Evolutionary conservation across 30 jellyfish, hydroid and myxozoan species (phyloP).

Genomic region (Phacellophora camtschatica): DNA sequence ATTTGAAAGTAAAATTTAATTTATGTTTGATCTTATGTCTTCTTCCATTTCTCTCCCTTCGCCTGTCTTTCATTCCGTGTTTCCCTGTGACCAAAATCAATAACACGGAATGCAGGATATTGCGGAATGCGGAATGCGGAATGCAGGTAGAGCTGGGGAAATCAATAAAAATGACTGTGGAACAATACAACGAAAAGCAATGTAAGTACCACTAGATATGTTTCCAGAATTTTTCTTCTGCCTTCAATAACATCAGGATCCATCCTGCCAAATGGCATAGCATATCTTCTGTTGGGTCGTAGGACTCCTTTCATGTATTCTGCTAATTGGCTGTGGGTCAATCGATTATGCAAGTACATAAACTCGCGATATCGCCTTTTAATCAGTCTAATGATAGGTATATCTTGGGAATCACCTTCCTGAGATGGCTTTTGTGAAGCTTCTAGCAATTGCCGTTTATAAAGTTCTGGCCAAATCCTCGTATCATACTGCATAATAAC

Average conservation of each 20-base stretch:
- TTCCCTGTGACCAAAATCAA: too few species aligned
- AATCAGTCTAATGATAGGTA: constrained; percentile 87
- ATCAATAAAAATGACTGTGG: background rate
- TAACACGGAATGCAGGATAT: too few species aligned
- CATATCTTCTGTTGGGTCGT: constrained; percentile 91
- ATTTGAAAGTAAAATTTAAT: too few species aligned
- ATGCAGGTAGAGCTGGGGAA: background rate
- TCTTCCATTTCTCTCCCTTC: too few species aligned
- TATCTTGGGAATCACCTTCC: constrained; percentile 17
- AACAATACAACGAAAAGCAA: background rate
- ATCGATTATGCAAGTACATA: constrained; percentile 86
- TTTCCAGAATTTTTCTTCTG: constrained; percentile 86
- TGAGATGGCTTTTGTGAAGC: constrained; percentile 43
- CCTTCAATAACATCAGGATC: constrained; percentile 98
- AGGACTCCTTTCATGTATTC: constrained; percentile 83
- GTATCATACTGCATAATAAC: constrained; percentile 71
- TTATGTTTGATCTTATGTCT: too few species aligned
- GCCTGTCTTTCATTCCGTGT: too few species aligned
- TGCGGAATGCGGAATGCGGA: too few species aligned
- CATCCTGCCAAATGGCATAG: constrained; percentile 98
- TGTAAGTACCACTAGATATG: constrained; percentile 78
- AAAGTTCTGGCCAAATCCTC: constrained; percentile 95
- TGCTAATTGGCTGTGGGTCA: constrained; percentile 89
- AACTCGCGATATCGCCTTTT: constrained; percentile 93
- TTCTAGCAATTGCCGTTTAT: constrained; percentile 64